Evolutionary conservation across 1,140 invertebrate species (phyloP), one percentile per base, ranked within the genome.

Genomic region (Argopecten irradians): DNA sequence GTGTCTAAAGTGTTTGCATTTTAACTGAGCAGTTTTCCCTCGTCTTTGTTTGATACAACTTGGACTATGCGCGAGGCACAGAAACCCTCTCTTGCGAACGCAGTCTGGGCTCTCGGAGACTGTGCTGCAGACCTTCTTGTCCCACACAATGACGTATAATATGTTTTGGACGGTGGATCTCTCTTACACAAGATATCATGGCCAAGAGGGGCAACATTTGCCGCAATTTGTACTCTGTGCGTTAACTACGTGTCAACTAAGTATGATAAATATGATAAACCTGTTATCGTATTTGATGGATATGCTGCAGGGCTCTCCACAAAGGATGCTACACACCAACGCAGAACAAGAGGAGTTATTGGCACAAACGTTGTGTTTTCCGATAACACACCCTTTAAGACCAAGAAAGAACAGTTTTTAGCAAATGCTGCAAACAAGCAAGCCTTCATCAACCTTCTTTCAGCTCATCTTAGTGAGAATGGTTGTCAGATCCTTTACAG

Each of bases 21-120:
- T n/a, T n/a, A n/a, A n/a, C n/a, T n/a, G n/a, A n/a, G 82, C 34
- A 87, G 39, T 36, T 1, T 35, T 36, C 86, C 90, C 33, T 84
- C 88, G 19, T 83, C 86, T 33, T 35, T 89, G 22, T 91, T 91
- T 87, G 88, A 91, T 71, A 11, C 87, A 22, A 82, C 85, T 28
- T 82, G 87, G 9, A n/a, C 85, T 32, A 33, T 34, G 32, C 55
- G 87, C 34, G 85, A 85, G 85, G 85, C 90, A 82, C 85, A 90
- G 41, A 90, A 90, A 16, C 41, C 87, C 0, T 35, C 34, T 33
- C 86, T 90, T 83, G 85, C 85, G 5, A 83, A 90, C 85, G 87
- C 85, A 22, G 84, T 87, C 32, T 90, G 43, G 85, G 19, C 46
- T 33, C 9, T 88, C n/a, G 87, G 87, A 9, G 84, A 88, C 35